These are phyloP conservation scores for Lampris incognitus DNA, from an alignment of 2,113 vertebrate genomes.

Conservation along the genomic window DNA sequence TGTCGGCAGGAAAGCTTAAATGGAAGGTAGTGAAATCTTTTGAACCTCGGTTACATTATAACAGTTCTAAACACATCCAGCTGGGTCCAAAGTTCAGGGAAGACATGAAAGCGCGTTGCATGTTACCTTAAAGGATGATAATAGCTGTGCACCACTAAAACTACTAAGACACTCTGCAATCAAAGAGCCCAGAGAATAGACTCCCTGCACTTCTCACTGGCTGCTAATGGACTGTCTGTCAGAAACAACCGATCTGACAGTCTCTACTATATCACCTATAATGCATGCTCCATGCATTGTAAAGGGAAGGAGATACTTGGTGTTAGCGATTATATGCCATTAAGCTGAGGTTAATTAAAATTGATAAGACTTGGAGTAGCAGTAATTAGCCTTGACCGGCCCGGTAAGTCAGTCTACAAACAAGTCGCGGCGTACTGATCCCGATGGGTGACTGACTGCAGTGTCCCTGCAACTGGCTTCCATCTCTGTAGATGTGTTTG, in stretches of 20 bases:
- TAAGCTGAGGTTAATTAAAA: conserved; percentile 81
- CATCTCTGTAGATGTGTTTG: conserved; percentile 49
- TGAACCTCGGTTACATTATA: conserved; percentile 88
- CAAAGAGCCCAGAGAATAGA: conserved; percentile 76
- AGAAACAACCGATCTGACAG: conserved; percentile 67
- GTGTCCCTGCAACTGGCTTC: conserved; percentile 57
- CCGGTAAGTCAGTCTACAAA: conserved; percentile 60
- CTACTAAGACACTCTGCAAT: conserved; percentile 82
- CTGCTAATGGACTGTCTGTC: conserved; percentile 80
- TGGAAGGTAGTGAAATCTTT: conserved; percentile 87
- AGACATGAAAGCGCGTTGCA: conserved; percentile 83
- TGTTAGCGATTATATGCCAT: conserved; percentile 79
- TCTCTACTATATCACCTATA: conserved; percentile 71
- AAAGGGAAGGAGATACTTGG: conserved; percentile 70
- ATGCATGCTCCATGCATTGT: conserved; percentile 53
- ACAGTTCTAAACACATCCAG: conserved; percentile 87
- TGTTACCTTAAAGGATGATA: conserved; percentile 83
- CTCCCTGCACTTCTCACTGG: conserved; percentile 78
- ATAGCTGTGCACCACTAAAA: conserved; percentile 81
- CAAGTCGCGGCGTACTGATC: conserved; percentile 54
- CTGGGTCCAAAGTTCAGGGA: conserved; percentile 85
- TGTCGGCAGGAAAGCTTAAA: conserved; percentile 86
- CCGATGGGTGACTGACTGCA: conserved; percentile 60
- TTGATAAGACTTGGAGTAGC: conserved; percentile 69
- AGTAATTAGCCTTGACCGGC: conserved; percentile 74